Percentiles rank a stretch among this genome's conserved stretches.
Evolutionary conservation across 2,113 vertebrate genomes (phyloP).

Genomic region (Callipepla squamata): DNA sequence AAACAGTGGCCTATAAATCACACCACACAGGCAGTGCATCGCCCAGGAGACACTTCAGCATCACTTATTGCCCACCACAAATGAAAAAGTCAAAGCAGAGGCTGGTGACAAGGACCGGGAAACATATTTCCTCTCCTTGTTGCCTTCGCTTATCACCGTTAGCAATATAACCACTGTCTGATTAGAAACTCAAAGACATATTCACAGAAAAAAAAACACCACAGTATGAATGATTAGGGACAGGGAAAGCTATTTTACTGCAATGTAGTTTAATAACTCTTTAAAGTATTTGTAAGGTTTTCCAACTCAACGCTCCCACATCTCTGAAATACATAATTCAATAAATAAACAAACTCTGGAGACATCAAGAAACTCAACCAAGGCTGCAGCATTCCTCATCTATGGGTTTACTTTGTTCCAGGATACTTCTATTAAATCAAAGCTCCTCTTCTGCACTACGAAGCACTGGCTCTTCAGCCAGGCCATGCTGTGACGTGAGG

Average conservation of each 20-base stretch:
- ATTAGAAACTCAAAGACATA: slow-evolving; percentile 29
- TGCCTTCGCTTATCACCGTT: slow-evolving; percentile 8
- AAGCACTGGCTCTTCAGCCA: neutral
- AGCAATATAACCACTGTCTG: neutral
- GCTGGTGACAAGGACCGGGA: slow-evolving; percentile 18
- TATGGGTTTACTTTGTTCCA: neutral
- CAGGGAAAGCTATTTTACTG: neutral
- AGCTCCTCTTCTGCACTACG: neutral
- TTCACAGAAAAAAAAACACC: neutral
- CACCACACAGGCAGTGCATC: neutral
- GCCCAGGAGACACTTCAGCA: slow-evolving; percentile 30
- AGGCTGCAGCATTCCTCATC: neutral
- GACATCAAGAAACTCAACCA: neutral
- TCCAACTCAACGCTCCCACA: neutral
- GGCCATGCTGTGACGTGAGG: neutral
- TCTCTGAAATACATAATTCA: neutral
- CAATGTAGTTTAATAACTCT: neutral
- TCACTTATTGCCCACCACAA: neutral
- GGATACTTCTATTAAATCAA: neutral
- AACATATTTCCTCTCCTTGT: neutral
- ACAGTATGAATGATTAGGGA: neutral
- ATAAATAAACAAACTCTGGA: neutral
- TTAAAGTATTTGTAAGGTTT: neutral
- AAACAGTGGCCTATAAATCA: slow-evolving; percentile 33
- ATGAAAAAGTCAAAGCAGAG: slow-evolving; percentile 4